Conservation (phyloP, 2,888 invertebrate genomes). For the Sminthurinus aureus region DNA sequence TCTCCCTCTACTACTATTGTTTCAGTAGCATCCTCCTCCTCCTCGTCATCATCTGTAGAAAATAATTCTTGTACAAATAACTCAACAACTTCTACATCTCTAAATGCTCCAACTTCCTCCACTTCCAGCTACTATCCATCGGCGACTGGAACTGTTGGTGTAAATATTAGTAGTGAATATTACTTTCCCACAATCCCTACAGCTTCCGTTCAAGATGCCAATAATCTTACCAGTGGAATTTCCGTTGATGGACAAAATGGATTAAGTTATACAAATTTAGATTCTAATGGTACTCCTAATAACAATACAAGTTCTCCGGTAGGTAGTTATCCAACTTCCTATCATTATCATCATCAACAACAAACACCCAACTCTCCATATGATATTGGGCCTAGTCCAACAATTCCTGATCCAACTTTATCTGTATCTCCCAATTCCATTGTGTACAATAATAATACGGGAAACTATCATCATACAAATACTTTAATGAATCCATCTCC, state of each 20-base stretch:
- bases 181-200: constrained; percentile 41
- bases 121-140: constrained; percentile 17
- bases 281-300: constrained; percentile 63
- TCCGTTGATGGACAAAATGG: constrained; percentile 66
- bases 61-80: constrained; percentile 34
- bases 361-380: constrained; percentile 20
- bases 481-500: constrained; percentile 46
- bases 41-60: neutral
- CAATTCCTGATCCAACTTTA: constrained; percentile 54
- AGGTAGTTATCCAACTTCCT: neutral
- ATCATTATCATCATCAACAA: constrained; percentile 46
- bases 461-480: constrained; percentile 44
- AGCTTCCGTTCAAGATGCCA: constrained; percentile 66
- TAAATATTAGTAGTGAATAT: constrained; percentile 51
- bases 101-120: constrained; percentile 1
- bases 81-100: constrained; percentile 17
- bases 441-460: constrained; percentile 57
- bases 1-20: constrained; percentile 5
- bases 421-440: constrained; percentile 50
- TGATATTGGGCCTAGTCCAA: constrained; percentile 43
- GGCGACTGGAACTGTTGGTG: constrained; percentile 62
- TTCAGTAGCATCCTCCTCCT: neutral
- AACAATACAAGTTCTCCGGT: constrained; percentile 22
- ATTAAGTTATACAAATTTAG: constrained; percentile 87
- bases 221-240: constrained; percentile 65